phyloP scores from a whole-genome alignment of 2,888 invertebrate genomes.

The Nephrotoma guestfalica region DNA sequence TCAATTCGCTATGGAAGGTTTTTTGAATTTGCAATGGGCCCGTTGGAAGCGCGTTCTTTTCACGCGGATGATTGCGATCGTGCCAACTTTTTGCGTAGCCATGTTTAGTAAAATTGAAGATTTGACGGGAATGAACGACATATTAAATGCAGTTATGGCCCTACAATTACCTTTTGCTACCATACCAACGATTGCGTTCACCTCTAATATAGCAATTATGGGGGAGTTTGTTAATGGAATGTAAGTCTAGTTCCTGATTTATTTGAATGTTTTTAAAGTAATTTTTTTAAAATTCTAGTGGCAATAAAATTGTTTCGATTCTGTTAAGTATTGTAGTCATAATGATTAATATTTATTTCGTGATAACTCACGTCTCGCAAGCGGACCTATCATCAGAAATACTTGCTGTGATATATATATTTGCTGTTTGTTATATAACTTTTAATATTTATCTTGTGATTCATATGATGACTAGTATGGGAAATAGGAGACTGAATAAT shows the following conservation, averaged over 20 bases:
- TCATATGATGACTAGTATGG: slow-evolving; percentile 55
- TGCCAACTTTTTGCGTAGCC: slow-evolving; percentile 52
- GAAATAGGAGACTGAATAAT: slow-evolving; percentile 37
- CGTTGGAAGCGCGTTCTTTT: slow-evolving; percentile 76
- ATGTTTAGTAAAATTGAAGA: slow-evolving; percentile 51
- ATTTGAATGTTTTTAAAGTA: background rate
- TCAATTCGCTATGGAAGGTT: slow-evolving; percentile 82
- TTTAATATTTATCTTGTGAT: slow-evolving; percentile 62
- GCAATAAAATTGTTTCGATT: slow-evolving; percentile 52
- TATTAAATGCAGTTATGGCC: slow-evolving; percentile 75
- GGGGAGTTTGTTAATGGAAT: slow-evolving; percentile 68
- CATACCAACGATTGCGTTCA: slow-evolving; percentile 74
- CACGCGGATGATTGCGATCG: slow-evolving; percentile 70
- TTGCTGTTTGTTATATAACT: slow-evolving; percentile 49
- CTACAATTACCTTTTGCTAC: slow-evolving; percentile 78
- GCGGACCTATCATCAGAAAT: slow-evolving; percentile 31
- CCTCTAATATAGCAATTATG: slow-evolving; percentile 65
- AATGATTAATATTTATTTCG: slow-evolving; percentile 65
- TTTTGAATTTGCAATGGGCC: slow-evolving; percentile 69
- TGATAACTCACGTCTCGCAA: slow-evolving; percentile 42
- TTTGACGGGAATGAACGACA: slow-evolving; percentile 68
- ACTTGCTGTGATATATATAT: slow-evolving; percentile 35
- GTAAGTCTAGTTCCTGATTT: slow-evolving; percentile 34
- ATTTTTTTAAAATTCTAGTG: slow-evolving; percentile 34
- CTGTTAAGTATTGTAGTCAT: slow-evolving; percentile 55